Percentiles rank a stretch among this genome's conserved stretches.
phyloP scores from a whole-genome alignment of 2,797 vertebrate genomes.

The Sebastes nivosus region DNA sequence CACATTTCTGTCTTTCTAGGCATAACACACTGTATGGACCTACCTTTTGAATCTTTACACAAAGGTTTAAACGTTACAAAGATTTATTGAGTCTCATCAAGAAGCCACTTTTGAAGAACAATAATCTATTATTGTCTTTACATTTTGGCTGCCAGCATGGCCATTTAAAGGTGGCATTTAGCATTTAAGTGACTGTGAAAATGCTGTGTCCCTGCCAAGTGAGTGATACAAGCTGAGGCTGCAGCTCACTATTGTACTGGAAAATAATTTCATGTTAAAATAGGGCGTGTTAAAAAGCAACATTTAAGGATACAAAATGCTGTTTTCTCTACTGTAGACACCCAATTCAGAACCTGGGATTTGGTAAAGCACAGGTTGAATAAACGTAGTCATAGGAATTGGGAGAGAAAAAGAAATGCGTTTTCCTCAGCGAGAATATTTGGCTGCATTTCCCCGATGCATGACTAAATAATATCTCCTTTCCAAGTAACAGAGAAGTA shows the following conservation, averaged over 20 bases:
- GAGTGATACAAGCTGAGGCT: conserved; percentile 21
- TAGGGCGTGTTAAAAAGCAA: not conserved
- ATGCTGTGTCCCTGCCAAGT: conserved; percentile 17
- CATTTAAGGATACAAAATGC: not conserved
- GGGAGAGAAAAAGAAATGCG: conserved; percentile 45
- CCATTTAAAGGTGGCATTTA: conserved; percentile 33
- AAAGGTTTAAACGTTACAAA: not conserved
- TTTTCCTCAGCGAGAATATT: conserved; percentile 54
- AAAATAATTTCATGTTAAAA: not conserved
- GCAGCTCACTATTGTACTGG: not conserved
- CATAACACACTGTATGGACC: not conserved
- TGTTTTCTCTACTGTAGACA: not conserved
- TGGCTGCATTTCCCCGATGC: conserved; percentile 53
- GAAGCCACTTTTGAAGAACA: not conserved
- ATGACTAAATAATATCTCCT: conserved; percentile 71
- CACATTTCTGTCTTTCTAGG: not conserved
- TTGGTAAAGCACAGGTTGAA: not conserved
- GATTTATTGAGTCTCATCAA: not conserved
- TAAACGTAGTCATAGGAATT: conserved; percentile 9
- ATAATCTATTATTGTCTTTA: conserved; percentile 10
- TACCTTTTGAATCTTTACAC: not conserved
- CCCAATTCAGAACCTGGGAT: not conserved
- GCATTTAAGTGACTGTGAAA: conserved; percentile 33
- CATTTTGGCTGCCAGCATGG: conserved; percentile 13
- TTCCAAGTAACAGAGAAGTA: conserved; percentile 63